phyloP scores from a whole-genome alignment of 2,797 vertebrate genomes.

The Darevskia mixta region DNA sequence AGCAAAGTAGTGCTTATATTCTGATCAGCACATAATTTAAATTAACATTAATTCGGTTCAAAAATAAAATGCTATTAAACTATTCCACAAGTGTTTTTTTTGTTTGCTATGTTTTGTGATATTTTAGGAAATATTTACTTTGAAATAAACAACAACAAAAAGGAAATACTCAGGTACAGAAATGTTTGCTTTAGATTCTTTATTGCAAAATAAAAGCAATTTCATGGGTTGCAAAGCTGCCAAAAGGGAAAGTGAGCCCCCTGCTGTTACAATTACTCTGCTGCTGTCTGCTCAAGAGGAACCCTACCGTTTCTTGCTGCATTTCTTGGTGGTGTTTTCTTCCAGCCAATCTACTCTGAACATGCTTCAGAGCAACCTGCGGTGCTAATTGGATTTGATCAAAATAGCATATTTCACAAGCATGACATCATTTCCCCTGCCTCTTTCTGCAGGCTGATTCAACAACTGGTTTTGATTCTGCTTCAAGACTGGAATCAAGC shows the following conservation, averaged over 20 bases:
- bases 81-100: background rate
- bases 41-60: background rate
- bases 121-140: background rate
- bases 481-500: conserved; percentile 56
- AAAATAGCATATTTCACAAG: conserved; percentile 70
- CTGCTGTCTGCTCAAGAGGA: background rate
- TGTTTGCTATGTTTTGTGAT: rapidly evolving
- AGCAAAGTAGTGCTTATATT: background rate
- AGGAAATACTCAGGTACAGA: background rate
- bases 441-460: conserved; percentile 65
- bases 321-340: conserved; percentile 33
- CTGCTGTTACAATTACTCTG: conserved; percentile 59
- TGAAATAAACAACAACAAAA: rapidly evolving
- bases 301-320: background rate
- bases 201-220: conserved; percentile 34
- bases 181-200: conserved; percentile 28
- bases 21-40: background rate
- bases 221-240: conserved; percentile 16
- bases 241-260: conserved; percentile 67
- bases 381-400: conserved; percentile 74
- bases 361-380: conserved; percentile 45
- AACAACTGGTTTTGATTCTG: conserved; percentile 78
- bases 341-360: conserved; percentile 47
- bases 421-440: conserved; percentile 73
- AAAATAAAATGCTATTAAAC: background rate